Base-by-base conservation (phyloP, 1,140 invertebrate species). In the Drosophila parabipectinata region DNA sequence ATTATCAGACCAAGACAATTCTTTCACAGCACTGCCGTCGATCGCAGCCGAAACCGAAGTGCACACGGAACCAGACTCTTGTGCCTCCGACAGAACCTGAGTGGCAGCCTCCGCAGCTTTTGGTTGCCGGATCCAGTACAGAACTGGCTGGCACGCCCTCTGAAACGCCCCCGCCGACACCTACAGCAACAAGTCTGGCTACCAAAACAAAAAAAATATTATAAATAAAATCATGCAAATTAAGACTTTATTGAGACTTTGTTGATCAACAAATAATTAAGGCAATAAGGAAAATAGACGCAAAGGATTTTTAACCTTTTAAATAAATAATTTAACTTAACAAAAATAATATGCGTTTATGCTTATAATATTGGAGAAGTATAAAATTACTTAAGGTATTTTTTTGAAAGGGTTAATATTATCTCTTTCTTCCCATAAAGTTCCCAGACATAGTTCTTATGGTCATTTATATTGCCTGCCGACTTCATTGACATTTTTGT, bases 121-220 rank as follows among this genome's bases (percentile, higher is more conserved):
- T 62, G 45, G 54, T 34, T 54, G 71, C 63, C 1, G 47, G 50
- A 47, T 68, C 67, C 62, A 50, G 60, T 47, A 54, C 62, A 81
- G 82, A 85, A 85, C 73, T 81, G 77, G 77, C 74, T 73, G 48
- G 48, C 63, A 80, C 77, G 77, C 81, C 81, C 58, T 61, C 41
- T 24, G 14, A n/a, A 21, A 47, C 53, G 54, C 79, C 74, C 82
- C 81, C 37, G 24, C 47, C 14, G 8, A 77, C 64, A 63, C 77
- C 55, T 63, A 41, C 45, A 32, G 45, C 64, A 32, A 21, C 52
- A 28, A 34, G 66, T 57, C 39, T 32, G 66, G 32, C 50, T 32
- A 24, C 41, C 63, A 51, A 18, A 56, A 50, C 28, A 15, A 18
- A 18, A 18, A 28, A 28, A 28, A 18, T 47, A 44, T 44, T 18